A percentile compares a stretch with the other conserved stretches of the same genome.
Evolutionary conservation across 2,888 invertebrate genomes (phyloP).

Genomic region (Galeopsomyia nigrocyanea): DNA sequence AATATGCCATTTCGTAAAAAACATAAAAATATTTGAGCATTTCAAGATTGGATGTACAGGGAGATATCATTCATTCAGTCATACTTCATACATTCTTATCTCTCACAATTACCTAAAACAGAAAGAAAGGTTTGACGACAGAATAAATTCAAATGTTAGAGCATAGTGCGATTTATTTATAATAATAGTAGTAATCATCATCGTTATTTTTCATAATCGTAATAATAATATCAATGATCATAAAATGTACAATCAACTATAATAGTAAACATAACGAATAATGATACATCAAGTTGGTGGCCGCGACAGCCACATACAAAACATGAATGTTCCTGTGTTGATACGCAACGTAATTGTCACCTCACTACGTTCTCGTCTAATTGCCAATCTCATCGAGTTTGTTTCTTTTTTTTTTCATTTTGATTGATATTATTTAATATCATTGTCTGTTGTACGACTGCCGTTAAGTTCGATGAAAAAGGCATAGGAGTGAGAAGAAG

Average conservation of each 20-base stretch:
- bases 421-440: slow-evolving; percentile 17
- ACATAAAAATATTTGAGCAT: neutral
- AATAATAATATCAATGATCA: slow-evolving; percentile 39
- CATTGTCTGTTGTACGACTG: neutral
- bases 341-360: neutral
- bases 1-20: too few relatives aligned
- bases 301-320: slow-evolving; percentile 58
- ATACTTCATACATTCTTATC: slow-evolving; percentile 13
- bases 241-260: slow-evolving; percentile 42
- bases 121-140: slow-evolving; percentile 45
- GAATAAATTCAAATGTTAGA: slow-evolving; percentile 58
- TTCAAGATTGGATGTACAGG: slow-evolving; percentile 11
- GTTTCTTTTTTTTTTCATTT: slow-evolving; percentile 3
- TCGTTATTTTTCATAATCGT: slow-evolving; percentile 37
- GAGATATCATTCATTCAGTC: slow-evolving; percentile 25
- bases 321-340: slow-evolving; percentile 57
- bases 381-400: neutral
- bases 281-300: slow-evolving; percentile 52
- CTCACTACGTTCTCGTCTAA: neutral
- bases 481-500: neutral
- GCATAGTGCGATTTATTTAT: slow-evolving; percentile 66
- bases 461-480: neutral
- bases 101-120: slow-evolving; percentile 46
- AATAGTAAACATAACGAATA: slow-evolving; percentile 20
- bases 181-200: slow-evolving; percentile 58